A percentile compares a stretch with the other conserved stretches of the same genome.
Conservation (phyloP, 2,113 vertebrate species). For the Opisthocomus hoazin region DNA sequence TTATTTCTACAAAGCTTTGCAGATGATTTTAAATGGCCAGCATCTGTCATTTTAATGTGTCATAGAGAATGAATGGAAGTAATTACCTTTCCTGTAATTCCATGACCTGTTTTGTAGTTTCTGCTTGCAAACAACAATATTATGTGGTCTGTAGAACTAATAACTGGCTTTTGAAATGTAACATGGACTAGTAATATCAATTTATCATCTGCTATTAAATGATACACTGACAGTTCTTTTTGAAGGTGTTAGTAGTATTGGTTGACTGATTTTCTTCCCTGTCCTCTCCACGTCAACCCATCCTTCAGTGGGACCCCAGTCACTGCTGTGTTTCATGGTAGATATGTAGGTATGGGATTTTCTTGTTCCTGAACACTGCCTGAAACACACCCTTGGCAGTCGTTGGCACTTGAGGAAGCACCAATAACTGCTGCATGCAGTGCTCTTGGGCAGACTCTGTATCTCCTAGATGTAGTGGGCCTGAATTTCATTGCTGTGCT, state of each 20-base stretch:
- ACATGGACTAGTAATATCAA: background rate
- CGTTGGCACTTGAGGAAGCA: background rate
- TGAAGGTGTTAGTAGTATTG: background rate
- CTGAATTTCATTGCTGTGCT: background rate
- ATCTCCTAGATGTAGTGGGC: background rate
- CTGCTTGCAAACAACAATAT: background rate
- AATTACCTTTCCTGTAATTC: constrained; percentile 19
- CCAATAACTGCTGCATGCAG: background rate
- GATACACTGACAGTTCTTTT: background rate
- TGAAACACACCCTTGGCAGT: background rate
- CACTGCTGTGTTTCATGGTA: background rate
- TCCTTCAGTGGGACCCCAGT: background rate
- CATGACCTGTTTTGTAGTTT: background rate
- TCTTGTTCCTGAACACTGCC: background rate
- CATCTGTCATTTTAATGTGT: constrained; percentile 35
- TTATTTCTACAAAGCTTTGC: constrained; percentile 5
- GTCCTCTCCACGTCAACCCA: background rate
- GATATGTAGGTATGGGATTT: background rate
- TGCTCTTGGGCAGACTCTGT: background rate
- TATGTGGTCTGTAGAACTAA: background rate
- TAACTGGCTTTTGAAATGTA: background rate
- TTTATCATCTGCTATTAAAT: background rate
- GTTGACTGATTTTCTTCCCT: background rate
- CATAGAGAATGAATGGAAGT: background rate
- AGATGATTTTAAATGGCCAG: constrained; percentile 4